Evolutionary conservation across 2,113 vertebrate species (phyloP).

Genomic region (Poeciliopsis prolifica): DNA sequence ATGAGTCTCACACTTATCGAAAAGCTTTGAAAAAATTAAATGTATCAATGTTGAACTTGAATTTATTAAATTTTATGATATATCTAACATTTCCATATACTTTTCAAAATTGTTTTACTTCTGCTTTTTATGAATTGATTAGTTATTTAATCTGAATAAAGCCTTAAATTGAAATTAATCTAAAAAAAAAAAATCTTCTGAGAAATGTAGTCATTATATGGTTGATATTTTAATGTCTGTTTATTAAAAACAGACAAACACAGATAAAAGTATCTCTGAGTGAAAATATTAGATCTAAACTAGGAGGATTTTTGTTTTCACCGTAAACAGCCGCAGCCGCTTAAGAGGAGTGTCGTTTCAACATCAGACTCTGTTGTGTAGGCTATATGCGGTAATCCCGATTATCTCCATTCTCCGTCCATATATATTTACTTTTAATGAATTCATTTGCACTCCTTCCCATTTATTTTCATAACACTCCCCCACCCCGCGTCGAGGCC

Average conservation of each 20-base stretch:
- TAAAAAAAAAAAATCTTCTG: constrained; percentile 18
- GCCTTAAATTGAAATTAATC: not conserved
- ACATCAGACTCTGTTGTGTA: constrained; percentile 21
- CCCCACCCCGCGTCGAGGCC: constrained; percentile 55
- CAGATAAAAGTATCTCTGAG: not conserved
- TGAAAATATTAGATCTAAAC: not conserved
- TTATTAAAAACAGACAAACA: not conserved
- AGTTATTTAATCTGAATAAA: not conserved
- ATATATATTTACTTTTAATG: constrained; percentile 62
- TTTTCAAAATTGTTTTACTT: too few species aligned
- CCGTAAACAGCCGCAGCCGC: too few species aligned
- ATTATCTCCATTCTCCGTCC: constrained; percentile 8
- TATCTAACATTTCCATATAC: not conserved
- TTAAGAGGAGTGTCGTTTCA: too few species aligned
- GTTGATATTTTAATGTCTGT: not conserved
- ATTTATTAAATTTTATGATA: not conserved
- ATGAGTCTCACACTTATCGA: not conserved
- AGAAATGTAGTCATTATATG: constrained; percentile 16
- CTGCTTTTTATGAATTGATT: not conserved
- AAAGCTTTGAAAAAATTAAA: not conserved
- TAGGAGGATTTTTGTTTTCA: not conserved
- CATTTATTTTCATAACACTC: constrained; percentile 6
- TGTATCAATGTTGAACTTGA: not conserved
- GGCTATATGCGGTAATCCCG: constrained; percentile 40
- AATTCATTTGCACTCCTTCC: constrained; percentile 46